Percentiles rank a stretch among this genome's conserved stretches.
These are phyloP conservation scores for Zaprionus capensis DNA, from an alignment of 1,140 invertebrate genomes.

Conservation along the genomic window DNA sequence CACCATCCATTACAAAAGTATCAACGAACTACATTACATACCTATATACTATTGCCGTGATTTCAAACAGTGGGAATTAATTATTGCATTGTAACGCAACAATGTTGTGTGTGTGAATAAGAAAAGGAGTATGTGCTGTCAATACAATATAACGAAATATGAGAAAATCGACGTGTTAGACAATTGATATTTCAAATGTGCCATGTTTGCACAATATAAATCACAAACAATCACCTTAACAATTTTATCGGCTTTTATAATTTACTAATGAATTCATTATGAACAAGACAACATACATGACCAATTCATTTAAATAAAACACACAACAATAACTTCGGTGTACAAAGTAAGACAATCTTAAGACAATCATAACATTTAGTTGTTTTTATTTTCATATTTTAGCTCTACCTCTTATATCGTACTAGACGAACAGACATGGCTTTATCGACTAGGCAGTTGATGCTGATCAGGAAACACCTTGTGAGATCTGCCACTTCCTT, in stretches of 20 bases:
- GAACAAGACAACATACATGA: too few species aligned
- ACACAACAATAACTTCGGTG: too few species aligned
- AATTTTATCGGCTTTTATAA: background rate
- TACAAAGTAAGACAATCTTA: too few species aligned
- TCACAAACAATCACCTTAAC: background rate
- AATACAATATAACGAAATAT: constrained; percentile 22
- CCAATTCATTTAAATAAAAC: too few species aligned
- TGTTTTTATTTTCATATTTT: too few species aligned
- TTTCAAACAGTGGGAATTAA: background rate
- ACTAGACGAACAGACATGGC: too few species aligned
- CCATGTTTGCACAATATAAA: constrained; percentile 41
- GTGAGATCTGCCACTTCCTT: too few species aligned
- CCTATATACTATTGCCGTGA: too few species aligned
- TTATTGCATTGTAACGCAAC: background rate
- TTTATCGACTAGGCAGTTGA: too few species aligned
- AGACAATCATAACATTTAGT: too few species aligned
- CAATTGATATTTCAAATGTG: constrained; percentile 4
- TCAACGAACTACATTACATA: background rate
- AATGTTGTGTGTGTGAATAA: background rate
- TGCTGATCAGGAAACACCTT: too few species aligned
- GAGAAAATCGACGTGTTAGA: constrained; percentile 21
- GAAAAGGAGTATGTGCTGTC: background rate
- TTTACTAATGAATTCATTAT: background rate
- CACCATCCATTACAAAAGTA: background rate
- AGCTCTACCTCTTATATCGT: too few species aligned